Evolutionary conservation across 1,140 invertebrate genomes (phyloP), one percentile per base, ranked within the genome.

Genomic region (Myzus persicae): DNA sequence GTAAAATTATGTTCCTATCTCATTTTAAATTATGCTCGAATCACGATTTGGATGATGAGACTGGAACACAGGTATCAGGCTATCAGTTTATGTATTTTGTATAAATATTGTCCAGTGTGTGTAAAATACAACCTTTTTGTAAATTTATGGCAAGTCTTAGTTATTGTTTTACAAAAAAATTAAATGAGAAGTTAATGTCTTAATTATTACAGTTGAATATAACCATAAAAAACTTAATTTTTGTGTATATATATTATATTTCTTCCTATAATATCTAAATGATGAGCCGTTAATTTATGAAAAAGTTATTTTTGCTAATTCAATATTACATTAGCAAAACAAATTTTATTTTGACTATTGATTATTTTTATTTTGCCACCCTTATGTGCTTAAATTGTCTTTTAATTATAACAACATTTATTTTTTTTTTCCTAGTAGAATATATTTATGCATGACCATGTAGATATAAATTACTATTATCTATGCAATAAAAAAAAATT

Each of bases 1-100:
- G 91, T 93, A 93, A 93, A 93, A 84, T 93, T 93, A 93, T 93
- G 91, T 93, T 93, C 91, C 91, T 93, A 93, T 93, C 91, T 93
- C 91, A 93, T 93, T 93, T 93, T 93, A 93, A 90, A 93, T 93
- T 93, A 93, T 93, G 91, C 76, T 93, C 46, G 38, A 93, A 84
- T 93, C 76, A 93, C 91, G 46, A 93, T 84, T 82, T 93, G 91
- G 91, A 93, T 93, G 76, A 84, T 93, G 91, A 93, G 91, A 93
- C 91, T 93, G 91, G 91, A 93, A 93, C 91, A 93, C 91, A 93
- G 76, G 91, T 93, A 93, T 93, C 91, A 93, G 91, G 91, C 76
- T 93, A 93, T 93, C 91, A 84, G 42, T 85, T 93, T 93, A 93
- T 84, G 91, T 84, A 93, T 84, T 93, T 93, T 93, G 91, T 93